phyloP scores from a whole-genome alignment of 2,797 vertebrate genomes.

The Vespertilio murinus region DNA sequence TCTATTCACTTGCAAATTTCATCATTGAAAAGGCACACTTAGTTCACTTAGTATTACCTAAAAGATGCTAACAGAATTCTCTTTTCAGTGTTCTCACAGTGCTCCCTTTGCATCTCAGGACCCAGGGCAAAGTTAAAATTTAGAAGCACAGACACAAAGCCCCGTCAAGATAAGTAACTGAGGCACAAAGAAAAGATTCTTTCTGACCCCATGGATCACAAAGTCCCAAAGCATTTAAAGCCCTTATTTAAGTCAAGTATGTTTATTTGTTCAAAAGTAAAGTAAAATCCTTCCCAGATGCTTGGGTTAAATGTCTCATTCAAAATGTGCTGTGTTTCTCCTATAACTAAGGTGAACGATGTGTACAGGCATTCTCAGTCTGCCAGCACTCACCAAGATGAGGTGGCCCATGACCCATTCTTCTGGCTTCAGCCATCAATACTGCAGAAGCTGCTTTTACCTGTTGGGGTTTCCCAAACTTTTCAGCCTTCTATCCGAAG shows the following conservation, averaged over 20 bases:
- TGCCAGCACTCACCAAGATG: not conserved
- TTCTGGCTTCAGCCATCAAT: not conserved
- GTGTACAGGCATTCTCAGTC: not conserved
- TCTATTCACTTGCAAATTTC: conserved; percentile 3
- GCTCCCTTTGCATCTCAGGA: not conserved
- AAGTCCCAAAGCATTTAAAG: not conserved
- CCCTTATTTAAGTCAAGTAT: not conserved
- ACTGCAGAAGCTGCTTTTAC: not conserved
- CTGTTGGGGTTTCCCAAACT: not conserved
- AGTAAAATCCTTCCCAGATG: not conserved
- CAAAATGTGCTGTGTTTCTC: not conserved
- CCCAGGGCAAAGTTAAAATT: not conserved
- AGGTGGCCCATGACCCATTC: not conserved
- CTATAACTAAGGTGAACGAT: not conserved
- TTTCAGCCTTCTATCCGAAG: not conserved
- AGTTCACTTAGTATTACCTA: not conserved
- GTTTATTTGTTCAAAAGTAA: not conserved
- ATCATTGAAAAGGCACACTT: not conserved
- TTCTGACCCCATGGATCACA: not conserved
- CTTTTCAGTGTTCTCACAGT: not conserved
- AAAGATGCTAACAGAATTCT: not conserved
- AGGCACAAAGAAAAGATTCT: not conserved
- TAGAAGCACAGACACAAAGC: not conserved
- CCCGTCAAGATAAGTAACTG: not conserved
- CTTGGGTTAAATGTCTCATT: not conserved